These are phyloP conservation scores for Drosophila burlai DNA, from an alignment of 1,140 invertebrate genomes.

Conservation along the genomic window DNA sequence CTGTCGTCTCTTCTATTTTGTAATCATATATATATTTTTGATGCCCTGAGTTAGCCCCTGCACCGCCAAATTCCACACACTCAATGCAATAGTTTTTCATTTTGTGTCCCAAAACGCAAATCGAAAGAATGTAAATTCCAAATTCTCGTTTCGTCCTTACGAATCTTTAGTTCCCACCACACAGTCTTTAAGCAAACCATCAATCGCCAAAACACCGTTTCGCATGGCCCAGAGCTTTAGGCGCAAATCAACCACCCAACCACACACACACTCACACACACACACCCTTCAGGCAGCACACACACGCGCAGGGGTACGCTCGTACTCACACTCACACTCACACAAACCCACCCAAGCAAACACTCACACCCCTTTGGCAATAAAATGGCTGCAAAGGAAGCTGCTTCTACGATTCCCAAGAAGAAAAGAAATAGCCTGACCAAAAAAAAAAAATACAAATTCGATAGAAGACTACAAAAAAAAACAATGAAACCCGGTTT, in stretches of 20 bases:
- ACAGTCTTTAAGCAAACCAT: slow-evolving; percentile 44
- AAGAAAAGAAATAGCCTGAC: slow-evolving; percentile 80
- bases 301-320: slow-evolving; percentile 58
- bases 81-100: slow-evolving; percentile 83
- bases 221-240: slow-evolving; percentile 64
- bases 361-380: slow-evolving; percentile 74
- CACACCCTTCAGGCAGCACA: slow-evolving; percentile 55
- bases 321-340: slow-evolving; percentile 30
- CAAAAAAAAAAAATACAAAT: slow-evolving; percentile 22
- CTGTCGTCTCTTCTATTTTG: slow-evolving; percentile 1
- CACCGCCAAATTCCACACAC: slow-evolving; percentile 64
- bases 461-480: slow-evolving; percentile 32
- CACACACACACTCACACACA: slow-evolving; percentile 47
- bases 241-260: slow-evolving; percentile 74
- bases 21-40: not conserved
- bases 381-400: slow-evolving; percentile 83
- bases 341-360: slow-evolving; percentile 27
- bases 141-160: slow-evolving; percentile 73
- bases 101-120: slow-evolving; percentile 81
- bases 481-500: slow-evolving; percentile 27
- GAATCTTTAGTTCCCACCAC: slow-evolving; percentile 67
- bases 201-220: slow-evolving; percentile 63
- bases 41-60: slow-evolving; percentile 42
- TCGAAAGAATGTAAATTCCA: slow-evolving; percentile 73
- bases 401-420: slow-evolving; percentile 83